Evolutionary conservation across 2,888 invertebrate genomes (phyloP).

Genomic region (Eupeodes luniger): DNA sequence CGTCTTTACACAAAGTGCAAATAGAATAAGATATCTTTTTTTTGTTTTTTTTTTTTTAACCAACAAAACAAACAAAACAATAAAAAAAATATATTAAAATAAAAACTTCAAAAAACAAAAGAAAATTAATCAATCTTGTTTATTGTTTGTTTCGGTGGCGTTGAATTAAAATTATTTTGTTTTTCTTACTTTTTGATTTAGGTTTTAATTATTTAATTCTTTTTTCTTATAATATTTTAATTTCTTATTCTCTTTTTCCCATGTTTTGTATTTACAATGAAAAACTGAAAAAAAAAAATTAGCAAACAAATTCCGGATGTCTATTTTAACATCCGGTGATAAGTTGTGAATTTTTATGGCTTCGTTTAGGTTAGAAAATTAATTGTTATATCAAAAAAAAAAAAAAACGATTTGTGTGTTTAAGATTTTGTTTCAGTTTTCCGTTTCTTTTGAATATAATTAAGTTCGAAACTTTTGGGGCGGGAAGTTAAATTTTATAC

Average conservation of each 20-base stretch:
- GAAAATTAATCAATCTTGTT: conserved; percentile 64
- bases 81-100: conserved; percentile 44
- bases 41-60: neutral
- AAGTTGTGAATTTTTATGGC: conserved; percentile 64
- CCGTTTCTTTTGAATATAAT: conserved; percentile 23
- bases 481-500: conserved; percentile 11
- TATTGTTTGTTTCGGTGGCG: conserved; percentile 29
- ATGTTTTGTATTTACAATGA: too few species aligned
- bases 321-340: conserved; percentile 72
- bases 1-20: conserved; percentile 1
- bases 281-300: conserved; percentile 57
- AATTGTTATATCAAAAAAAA: conserved; percentile 23
- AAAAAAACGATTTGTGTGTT: conserved; percentile 24
- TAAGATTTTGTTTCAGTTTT: neutral
- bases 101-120: conserved; percentile 41
- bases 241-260: neutral
- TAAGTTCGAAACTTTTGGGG: conserved; percentile 9
- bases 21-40: conserved; percentile 44
- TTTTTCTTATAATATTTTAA: conserved; percentile 7
- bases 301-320: conserved; percentile 72
- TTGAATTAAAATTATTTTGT: conserved; percentile 16
- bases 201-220: conserved; percentile 55
- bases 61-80: neutral
- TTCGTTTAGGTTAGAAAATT: conserved; percentile 20
- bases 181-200: conserved; percentile 37